These are phyloP conservation scores for Anguilla megastoma DNA, from an alignment of 2,797 vertebrate species.

Conservation along the genomic window DNA sequence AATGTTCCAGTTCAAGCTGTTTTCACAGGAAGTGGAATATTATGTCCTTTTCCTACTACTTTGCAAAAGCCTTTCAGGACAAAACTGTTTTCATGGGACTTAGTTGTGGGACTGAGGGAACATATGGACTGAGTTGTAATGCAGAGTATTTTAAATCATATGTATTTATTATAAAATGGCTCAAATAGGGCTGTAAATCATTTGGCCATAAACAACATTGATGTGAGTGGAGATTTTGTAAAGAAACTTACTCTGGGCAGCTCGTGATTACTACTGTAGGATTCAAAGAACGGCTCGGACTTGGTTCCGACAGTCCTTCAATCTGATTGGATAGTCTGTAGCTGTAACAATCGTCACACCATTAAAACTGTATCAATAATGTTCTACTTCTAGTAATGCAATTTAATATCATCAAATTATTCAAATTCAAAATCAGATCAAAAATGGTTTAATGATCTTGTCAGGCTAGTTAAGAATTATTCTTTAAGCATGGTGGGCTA, in stretches of 20 bases:
- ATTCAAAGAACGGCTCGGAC: conserved; percentile 62
- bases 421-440: not conserved
- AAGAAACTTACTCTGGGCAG: conserved; percentile 79
- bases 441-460: not conserved
- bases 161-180: not conserved
- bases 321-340: conserved; percentile 86
- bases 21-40: conserved; percentile 11
- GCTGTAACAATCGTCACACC: conserved; percentile 58
- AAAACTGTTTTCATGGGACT: not conserved
- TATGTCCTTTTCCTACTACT: not conserved
- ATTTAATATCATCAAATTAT: not conserved
- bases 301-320: conserved; percentile 73
- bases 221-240: not conserved
- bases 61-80: not conserved
- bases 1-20: not conserved
- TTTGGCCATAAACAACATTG: not conserved
- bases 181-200: not conserved
- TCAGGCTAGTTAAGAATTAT: not conserved
- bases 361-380: conserved; percentile 4
- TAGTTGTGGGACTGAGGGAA: no score
- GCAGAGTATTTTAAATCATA: not conserved
- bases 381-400: not conserved
- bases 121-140: not conserved
- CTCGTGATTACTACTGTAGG: conserved; percentile 85
- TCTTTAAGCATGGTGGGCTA: not conserved